These are phyloP conservation scores for Alviniconcha strummeri DNA, from an alignment of 2,888 invertebrate genomes.

Conservation along the genomic window DNA sequence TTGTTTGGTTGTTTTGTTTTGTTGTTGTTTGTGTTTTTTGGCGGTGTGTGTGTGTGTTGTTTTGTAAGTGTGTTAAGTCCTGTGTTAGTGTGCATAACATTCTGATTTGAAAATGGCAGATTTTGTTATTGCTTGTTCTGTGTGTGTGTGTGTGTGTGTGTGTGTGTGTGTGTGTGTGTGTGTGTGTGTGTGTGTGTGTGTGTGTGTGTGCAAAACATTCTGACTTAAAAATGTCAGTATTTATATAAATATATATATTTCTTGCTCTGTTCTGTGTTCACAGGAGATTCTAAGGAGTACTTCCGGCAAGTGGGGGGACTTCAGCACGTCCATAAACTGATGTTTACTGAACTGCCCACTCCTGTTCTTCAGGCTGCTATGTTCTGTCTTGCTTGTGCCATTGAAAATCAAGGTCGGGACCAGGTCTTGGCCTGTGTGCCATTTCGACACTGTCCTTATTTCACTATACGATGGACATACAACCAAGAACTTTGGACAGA, in stretches of 20 bases:
- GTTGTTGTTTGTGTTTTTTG: no score
- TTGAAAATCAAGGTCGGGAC: slow-evolving; percentile 59
- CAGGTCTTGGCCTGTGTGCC: no score
- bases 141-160: not conserved
- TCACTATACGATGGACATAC: not conserved
- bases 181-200: not conserved
- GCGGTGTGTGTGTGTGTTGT: no score
- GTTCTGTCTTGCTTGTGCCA: slow-evolving; percentile 61
- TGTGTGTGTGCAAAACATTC: no score
- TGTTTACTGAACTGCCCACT: slow-evolving; percentile 42
- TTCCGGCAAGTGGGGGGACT: slow-evolving; percentile 56
- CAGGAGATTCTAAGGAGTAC: slow-evolving; percentile 53
- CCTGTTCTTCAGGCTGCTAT: slow-evolving; percentile 55
- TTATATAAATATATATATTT: not conserved
- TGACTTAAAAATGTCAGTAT: no score
- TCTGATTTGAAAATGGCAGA: no score
- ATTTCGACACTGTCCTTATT: not conserved
- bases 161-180: slow-evolving; percentile 16
- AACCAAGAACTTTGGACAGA: no score
- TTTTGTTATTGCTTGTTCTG: no score
- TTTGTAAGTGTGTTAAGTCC: not conserved
- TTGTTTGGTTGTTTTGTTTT: no score
- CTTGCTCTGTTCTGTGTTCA: not conserved
- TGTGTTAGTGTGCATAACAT: no score
- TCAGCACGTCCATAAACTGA: slow-evolving; percentile 49